Percentiles rank a stretch among this genome's conserved stretches.
phyloP scores from a whole-genome alignment of 2,888 invertebrate genomes.

The Epistrophe eligans region DNA sequence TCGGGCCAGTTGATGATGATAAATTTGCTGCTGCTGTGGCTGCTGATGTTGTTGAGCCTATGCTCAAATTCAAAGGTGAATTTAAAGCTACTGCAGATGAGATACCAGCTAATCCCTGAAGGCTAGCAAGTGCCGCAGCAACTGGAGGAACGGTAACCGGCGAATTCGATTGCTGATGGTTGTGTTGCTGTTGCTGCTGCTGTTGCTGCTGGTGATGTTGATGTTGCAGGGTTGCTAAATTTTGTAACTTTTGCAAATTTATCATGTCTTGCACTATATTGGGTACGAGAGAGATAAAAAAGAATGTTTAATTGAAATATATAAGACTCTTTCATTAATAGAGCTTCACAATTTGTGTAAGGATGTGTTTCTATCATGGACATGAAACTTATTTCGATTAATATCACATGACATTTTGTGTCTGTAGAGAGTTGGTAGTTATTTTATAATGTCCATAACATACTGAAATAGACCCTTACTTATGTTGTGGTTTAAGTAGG shows the following conservation, averaged over 20 bases:
- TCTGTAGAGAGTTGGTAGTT: background rate
- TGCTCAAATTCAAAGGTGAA: constrained; percentile 93
- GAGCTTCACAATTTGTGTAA: constrained; percentile 46
- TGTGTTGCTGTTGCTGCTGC: constrained; percentile 84
- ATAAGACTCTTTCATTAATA: constrained; percentile 53
- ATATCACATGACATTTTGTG: background rate
- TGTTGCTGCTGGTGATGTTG: constrained; percentile 85
- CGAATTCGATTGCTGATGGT: constrained; percentile 85
- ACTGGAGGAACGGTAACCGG: constrained; percentile 83
- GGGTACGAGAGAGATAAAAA: constrained; percentile 35
- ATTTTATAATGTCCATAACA: background rate
- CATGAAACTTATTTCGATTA: constrained; percentile 19
- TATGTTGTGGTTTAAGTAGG: constrained; percentile 5
- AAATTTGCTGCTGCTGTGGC: constrained; percentile 80
- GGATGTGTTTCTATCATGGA: constrained; percentile 44
- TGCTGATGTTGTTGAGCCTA: constrained; percentile 84
- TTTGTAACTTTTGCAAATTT: constrained; percentile 89
- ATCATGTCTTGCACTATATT: constrained; percentile 84
- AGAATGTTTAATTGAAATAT: constrained; percentile 49
- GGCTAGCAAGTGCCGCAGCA: constrained; percentile 87
- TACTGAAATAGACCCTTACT: constrained; percentile 14
- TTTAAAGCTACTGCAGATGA: constrained; percentile 87
- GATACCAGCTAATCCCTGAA: constrained; percentile 85
- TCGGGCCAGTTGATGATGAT: constrained; percentile 77
- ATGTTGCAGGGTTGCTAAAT: constrained; percentile 89